Conservation (phyloP, 2,113 vertebrate species). For the Laticauda laticaudata region DNA sequence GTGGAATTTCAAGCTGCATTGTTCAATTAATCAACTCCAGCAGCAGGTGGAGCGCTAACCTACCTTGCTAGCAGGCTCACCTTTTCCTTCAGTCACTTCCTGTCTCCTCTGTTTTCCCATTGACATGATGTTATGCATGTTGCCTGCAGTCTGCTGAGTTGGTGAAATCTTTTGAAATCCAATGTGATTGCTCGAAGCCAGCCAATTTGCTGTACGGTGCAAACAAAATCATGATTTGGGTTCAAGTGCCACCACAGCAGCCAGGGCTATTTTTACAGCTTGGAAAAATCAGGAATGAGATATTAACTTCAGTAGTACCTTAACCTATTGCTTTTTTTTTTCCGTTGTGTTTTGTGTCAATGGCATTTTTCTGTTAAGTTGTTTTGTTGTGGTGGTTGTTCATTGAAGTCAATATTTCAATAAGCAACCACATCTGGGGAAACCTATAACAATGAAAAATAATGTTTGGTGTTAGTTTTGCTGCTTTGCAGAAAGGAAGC, state of each 20-base stretch:
- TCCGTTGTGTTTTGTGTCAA: neutral
- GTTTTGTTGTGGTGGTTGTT: neutral
- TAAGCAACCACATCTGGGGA: neutral
- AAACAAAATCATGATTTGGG: neutral
- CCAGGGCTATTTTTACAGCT: neutral
- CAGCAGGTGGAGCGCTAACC: neutral
- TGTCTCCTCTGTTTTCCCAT: neutral
- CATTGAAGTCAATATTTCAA: neutral
- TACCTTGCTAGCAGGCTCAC: neutral
- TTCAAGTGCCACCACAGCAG: neutral
- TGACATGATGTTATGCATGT: neutral
- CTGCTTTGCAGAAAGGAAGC: neutral
- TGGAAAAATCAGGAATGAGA: neutral
- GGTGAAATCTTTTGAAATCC: neutral
- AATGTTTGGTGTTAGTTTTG: neutral
- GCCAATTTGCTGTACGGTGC: neutral
- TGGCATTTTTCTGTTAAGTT: neutral
- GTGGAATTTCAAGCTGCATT: neutral
- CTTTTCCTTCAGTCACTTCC: neutral
- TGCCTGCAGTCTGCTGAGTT: neutral
- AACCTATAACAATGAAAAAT: neutral
- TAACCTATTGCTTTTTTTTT: neutral
- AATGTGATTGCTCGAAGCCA: neutral
- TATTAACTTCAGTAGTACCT: neutral
- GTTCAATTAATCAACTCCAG: neutral